These are phyloP conservation scores for Drosophila arizonae DNA, from an alignment of 1,140 invertebrate species.

Conservation along the genomic window DNA sequence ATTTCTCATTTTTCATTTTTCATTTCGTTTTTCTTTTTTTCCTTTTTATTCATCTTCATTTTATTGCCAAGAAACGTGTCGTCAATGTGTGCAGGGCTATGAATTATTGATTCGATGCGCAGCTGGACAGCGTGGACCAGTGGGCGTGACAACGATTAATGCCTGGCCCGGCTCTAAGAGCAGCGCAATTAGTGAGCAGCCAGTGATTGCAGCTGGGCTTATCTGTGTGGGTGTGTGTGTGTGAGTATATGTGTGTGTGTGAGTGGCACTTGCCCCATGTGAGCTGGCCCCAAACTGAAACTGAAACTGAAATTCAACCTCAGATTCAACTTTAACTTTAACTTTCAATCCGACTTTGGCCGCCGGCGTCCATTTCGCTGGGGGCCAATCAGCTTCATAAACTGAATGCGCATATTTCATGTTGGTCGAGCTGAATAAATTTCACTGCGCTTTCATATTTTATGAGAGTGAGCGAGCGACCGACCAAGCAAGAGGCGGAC, in stretches of 20 bases:
- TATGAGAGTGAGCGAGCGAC: slow-evolving; percentile 30
- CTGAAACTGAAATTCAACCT: slow-evolving; percentile 9
- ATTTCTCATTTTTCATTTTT: slow-evolving; percentile 36
- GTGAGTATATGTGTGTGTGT: not conserved
- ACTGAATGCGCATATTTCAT: slow-evolving; percentile 63
- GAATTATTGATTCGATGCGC: slow-evolving; percentile 72
- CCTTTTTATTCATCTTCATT: slow-evolving; percentile 55
- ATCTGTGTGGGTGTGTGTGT: not conserved
- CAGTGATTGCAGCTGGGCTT: not conserved
- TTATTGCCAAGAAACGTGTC: slow-evolving; percentile 68
- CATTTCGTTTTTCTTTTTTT: slow-evolving; percentile 46
- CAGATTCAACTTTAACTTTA: slow-evolving; percentile 7
- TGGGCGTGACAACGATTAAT: slow-evolving; percentile 7
- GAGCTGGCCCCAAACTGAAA: no score
- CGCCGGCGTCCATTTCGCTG: slow-evolving; percentile 4
- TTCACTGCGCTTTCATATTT: slow-evolving; percentile 59
- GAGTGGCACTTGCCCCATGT: not conserved
- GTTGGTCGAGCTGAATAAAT: slow-evolving; percentile 47
- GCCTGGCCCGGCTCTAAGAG: not conserved
- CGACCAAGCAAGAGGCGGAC: not conserved
- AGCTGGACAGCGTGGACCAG: slow-evolving; percentile 43
- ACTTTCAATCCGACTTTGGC: not conserved
- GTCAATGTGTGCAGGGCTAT: slow-evolving; percentile 68
- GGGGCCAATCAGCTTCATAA: slow-evolving; percentile 63
- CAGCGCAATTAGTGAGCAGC: slow-evolving; percentile 20